Percentiles rank a stretch among this genome's conserved stretches.
Evolutionary conservation across 2,888 invertebrate species (phyloP).

Genomic region (Tetropium fuscum): DNA sequence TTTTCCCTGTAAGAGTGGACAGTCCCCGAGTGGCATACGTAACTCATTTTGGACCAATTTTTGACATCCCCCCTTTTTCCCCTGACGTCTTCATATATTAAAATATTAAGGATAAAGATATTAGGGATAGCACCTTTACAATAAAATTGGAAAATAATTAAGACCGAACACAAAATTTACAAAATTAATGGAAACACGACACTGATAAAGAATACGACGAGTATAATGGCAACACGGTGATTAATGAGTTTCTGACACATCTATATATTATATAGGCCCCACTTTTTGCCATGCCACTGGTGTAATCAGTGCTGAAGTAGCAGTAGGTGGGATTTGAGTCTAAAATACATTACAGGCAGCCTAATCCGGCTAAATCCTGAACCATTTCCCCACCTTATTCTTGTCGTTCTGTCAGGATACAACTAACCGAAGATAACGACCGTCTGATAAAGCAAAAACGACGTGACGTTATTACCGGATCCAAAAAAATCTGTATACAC

Average conservation of each 20-base stretch:
- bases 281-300: conserved; percentile 19
- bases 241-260: background rate
- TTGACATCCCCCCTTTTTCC: no score
- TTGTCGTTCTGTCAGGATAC: conserved; percentile 44
- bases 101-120: no score
- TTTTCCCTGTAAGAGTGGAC: no score
- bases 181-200: no score
- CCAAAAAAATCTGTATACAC: background rate
- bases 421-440: conserved; percentile 36
- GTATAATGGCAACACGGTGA: no score
- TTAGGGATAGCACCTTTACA: no score
- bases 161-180: no score
- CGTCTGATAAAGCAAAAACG: conserved; percentile 28
- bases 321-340: conserved; percentile 37
- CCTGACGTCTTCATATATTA: no score
- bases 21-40: no score
- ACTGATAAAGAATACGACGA: no score
- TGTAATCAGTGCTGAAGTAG: conserved; percentile 25
- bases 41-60: no score
- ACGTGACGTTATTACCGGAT: conserved; percentile 21
- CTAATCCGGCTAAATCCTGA: conserved; percentile 50
- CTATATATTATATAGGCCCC: background rate
- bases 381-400: conserved; percentile 54
- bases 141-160: no score
- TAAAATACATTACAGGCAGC: conserved; percentile 44